phyloP scores from a whole-genome alignment of 2,797 vertebrate species.

The Crax fasciolata region DNA sequence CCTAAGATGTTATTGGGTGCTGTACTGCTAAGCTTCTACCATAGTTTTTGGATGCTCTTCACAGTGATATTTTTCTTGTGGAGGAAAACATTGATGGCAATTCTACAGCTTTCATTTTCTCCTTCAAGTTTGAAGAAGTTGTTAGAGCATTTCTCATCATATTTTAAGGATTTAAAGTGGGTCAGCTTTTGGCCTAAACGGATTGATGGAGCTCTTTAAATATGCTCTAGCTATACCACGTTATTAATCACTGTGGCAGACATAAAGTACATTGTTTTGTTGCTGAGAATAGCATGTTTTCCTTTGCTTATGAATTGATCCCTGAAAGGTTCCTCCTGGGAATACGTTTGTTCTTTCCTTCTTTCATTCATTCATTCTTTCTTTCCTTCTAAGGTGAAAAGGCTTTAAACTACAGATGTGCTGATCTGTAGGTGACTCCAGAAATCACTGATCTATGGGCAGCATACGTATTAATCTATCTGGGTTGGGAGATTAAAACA shows the following conservation, averaged over 20 bases:
- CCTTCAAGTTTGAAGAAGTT: background rate
- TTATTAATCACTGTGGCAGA: constrained; percentile 77
- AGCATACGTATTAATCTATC: constrained; percentile 74
- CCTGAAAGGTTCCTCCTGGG: constrained; percentile 59
- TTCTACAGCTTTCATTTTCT: background rate
- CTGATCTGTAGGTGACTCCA: constrained; percentile 75
- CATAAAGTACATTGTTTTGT: constrained; percentile 71
- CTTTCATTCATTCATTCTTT: background rate
- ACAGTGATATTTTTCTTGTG: background rate
- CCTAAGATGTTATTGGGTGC: background rate
- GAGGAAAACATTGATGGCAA: background rate
- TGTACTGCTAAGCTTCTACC: background rate
- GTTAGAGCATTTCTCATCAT: background rate
- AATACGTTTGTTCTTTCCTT: constrained; percentile 44
- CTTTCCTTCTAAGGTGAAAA: constrained; percentile 58
- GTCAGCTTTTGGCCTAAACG: constrained; percentile 58
- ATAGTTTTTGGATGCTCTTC: background rate
- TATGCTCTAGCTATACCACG: background rate
- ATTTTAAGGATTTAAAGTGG: constrained; percentile 54
- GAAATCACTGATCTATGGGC: constrained; percentile 75
- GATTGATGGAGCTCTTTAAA: constrained; percentile 74
- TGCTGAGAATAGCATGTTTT: constrained; percentile 82
- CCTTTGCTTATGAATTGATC: constrained; percentile 81
- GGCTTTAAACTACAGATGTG: constrained; percentile 76
- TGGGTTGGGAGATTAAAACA: constrained; percentile 66